These are phyloP conservation scores for Siniperca obscura DNA, from an alignment of 2,797 vertebrate genomes.

Conservation along the genomic window DNA sequence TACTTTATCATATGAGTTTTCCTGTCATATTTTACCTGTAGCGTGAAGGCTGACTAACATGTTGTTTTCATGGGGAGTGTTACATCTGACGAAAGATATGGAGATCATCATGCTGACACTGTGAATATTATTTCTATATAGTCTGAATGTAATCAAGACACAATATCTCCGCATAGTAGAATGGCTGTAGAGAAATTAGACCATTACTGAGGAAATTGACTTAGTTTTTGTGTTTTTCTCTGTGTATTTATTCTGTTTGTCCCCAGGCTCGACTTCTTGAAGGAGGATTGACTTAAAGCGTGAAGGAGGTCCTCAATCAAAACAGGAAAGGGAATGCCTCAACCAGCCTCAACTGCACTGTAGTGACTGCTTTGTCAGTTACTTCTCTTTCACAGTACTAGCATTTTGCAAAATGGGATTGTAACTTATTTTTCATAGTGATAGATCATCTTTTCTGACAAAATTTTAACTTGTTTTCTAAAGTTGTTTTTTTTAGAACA, in stretches of 20 bases:
- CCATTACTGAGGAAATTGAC: background rate
- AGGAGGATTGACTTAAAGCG: background rate
- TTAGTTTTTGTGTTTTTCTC: background rate
- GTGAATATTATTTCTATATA: background rate
- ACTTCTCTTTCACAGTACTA: background rate
- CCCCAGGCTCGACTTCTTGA: background rate
- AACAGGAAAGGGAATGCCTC: constrained; percentile 14
- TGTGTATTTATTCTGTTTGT: constrained; percentile 19
- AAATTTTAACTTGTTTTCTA: background rate
- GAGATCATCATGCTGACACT: background rate
- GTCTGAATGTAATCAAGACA: background rate
- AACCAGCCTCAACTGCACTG: background rate
- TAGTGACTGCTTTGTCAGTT: background rate
- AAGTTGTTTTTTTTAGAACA: background rate
- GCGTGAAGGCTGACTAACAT: constrained; percentile 8
- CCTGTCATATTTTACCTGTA: constrained; percentile 19
- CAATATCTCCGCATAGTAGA: background rate
- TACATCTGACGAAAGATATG: background rate
- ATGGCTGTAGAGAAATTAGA: background rate
- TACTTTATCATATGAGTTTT: constrained; percentile 42
- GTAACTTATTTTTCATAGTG: background rate
- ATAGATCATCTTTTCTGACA: background rate
- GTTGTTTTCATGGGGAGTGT: background rate
- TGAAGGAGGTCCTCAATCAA: constrained; percentile 16
- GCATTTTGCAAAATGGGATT: background rate